Evolutionary conservation across 2,888 invertebrate genomes (phyloP).

Genomic region (Gasteruption jaculator): DNA sequence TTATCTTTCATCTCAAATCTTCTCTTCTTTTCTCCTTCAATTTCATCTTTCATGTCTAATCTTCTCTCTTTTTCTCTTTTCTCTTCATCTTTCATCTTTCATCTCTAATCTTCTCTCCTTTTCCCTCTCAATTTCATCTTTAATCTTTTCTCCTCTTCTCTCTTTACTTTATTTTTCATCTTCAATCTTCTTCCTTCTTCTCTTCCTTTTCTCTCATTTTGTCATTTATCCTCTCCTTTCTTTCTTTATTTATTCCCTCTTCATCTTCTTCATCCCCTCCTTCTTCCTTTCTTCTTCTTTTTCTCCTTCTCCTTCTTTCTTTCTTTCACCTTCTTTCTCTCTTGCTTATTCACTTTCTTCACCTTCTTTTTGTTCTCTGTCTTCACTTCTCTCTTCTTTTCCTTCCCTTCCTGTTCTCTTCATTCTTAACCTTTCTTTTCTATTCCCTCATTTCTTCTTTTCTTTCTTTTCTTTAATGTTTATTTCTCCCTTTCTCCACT

Average conservation of each 20-base stretch:
- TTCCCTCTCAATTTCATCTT: no score
- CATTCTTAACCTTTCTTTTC: conserved; percentile 15
- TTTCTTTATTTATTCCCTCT: conserved; percentile 13
- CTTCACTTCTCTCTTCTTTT: conserved; percentile 17
- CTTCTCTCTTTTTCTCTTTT: not conserved
- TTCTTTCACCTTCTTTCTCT: not conserved
- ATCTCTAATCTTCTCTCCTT: no score
- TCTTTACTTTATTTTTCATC: no score
- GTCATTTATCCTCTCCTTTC: no score
- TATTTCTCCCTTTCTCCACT: conserved; percentile 7
- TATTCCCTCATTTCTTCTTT: not conserved
- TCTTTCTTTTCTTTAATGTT: conserved; percentile 2
- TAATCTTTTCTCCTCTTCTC: no score
- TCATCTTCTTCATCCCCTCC: conserved; percentile 10
- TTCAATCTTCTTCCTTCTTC: no score
- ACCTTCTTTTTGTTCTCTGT: conserved; percentile 11
- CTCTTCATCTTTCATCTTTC: no score
- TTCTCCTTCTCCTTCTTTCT: conserved; percentile 7
- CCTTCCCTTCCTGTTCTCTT: conserved; percentile 22
- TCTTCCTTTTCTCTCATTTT: no score
- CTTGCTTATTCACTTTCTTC: conserved; percentile 2
- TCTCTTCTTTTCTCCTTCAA: conserved; percentile 11
- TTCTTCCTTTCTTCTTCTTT: conserved; percentile 11
- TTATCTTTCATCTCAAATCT: conserved; percentile 9
- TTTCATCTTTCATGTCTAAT: conserved; percentile 13